phyloP scores from a whole-genome alignment of 1,140 invertebrate genomes.

The Aethina tumida region DNA sequence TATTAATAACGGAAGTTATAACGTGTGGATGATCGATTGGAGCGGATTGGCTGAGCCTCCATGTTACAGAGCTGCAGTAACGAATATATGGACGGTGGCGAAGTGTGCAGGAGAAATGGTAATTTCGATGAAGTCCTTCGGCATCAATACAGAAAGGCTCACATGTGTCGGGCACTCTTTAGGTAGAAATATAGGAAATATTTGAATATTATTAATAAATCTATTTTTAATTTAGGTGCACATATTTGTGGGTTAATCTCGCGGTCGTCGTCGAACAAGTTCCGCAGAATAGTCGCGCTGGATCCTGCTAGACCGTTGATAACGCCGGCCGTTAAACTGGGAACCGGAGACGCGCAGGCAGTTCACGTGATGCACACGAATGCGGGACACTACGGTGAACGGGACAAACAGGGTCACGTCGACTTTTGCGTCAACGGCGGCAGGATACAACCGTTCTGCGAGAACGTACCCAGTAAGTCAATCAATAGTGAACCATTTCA shows the following conservation, averaged over 20 bases:
- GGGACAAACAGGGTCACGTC: conserved; percentile 54
- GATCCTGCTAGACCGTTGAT: conserved; percentile 64
- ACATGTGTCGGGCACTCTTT: conserved; percentile 67
- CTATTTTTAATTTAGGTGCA: conserved; percentile 33
- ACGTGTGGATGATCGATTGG: conserved; percentile 69
- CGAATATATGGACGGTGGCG: conserved; percentile 58
- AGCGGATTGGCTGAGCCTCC: conserved; percentile 52
- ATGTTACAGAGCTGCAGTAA: conserved; percentile 57
- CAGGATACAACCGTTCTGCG: conserved; percentile 59
- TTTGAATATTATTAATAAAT: neutral
- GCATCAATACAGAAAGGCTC: conserved; percentile 47
- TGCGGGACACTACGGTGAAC: conserved; percentile 62
- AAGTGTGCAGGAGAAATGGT: conserved; percentile 52
- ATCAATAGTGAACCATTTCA: no score
- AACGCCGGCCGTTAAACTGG: conserved; percentile 48
- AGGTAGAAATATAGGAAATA: conserved; percentile 32
- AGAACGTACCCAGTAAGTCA: no score
- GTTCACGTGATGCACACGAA: conserved; percentile 69
- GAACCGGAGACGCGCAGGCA: conserved; percentile 56
- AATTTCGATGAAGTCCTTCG: conserved; percentile 46
- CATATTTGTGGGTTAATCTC: conserved; percentile 64
- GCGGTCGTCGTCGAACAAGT: conserved; percentile 50
- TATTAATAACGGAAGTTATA: conserved; percentile 57
- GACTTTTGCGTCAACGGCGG: conserved; percentile 71
- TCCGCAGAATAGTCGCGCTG: conserved; percentile 55